Evolutionary conservation across 2,888 invertebrate species (phyloP), one percentile per base, ranked within the genome.

Genomic region (Beris chalybata): DNA sequence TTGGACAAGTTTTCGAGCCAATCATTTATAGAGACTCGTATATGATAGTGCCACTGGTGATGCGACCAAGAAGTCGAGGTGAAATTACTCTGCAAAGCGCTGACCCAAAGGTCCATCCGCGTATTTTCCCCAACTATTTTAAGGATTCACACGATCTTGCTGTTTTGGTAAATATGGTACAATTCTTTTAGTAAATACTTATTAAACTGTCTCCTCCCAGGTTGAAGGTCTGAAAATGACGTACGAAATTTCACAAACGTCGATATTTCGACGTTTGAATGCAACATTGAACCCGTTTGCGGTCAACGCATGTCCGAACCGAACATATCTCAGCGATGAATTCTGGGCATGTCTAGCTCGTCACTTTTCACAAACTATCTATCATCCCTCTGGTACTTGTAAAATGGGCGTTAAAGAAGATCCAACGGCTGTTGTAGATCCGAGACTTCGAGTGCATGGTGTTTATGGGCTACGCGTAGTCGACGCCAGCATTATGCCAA

Each of bases 121-220:
- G 87, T n/a, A 93, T 97, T 68, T 89, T 91, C 78, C 91, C 97
- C 0, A 95, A 95, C 78, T 97, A 97, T 77, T 90, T 88, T 73
- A 79, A 85, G 0, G 85, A 92, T 74, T 88, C 88, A 0, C 79
- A 85, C 44, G 95, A 95, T 75, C 76, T 92, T 29, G 84, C 86
- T 71, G 79, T 87, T 64, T 78, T 92, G 82, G 91, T 92, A 85
- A 82, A 84, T 78, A 55, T 50, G 56, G 38, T 31, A 3, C 6
- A 29, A 52, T 47, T 15, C 9, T 22, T 47, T 22, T 7, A 47
- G 29, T 47, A 29, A 32, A 30, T 44, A 65, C 47, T 66, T 22
- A 9, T 32, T 56, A 47, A 13, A 57, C 22, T 50, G 68, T 57
- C n/a, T 58, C 63, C 53, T 66, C 30, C 7, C 76, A 89, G 89